Conservation (phyloP, 2,113 vertebrate species). For the Gorsachius goisagi region DNA sequence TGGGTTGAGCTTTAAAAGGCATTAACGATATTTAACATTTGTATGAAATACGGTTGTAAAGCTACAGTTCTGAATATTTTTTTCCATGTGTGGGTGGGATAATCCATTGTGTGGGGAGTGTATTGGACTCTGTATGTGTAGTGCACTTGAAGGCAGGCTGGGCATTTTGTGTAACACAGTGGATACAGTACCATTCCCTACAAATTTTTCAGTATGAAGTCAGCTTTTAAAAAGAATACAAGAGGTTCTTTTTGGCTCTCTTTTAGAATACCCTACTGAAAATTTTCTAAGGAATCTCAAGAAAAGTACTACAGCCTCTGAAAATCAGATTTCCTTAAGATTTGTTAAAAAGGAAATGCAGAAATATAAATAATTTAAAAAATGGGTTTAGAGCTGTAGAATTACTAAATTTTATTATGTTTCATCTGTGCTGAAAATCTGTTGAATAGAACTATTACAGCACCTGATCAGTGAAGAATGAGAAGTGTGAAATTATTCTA, state of each 20-base stretch:
- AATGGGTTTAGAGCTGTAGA: not conserved
- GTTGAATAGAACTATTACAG: not conserved
- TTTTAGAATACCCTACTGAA: not conserved
- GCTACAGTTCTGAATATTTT: not conserved
- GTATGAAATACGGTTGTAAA: not conserved
- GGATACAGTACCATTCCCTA: not conserved
- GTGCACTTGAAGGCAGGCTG: not conserved
- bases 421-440: not conserved
- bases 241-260: not conserved
- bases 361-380: not conserved
- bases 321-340: not conserved
- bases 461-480: not conserved
- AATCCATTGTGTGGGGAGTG: too few species aligned
- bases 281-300: not conserved
- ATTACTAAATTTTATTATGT: not conserved
- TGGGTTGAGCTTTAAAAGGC: not conserved
- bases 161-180: not conserved
- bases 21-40: not conserved
- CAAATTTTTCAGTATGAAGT: not conserved
- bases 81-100: not conserved
- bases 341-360: not conserved
- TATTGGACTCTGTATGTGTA: not conserved
- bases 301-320: not conserved
- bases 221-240: not conserved
- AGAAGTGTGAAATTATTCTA: not conserved